Evolutionary conservation across 2,113 vertebrate genomes (phyloP).

Genomic region (Electrona antarctica): DNA sequence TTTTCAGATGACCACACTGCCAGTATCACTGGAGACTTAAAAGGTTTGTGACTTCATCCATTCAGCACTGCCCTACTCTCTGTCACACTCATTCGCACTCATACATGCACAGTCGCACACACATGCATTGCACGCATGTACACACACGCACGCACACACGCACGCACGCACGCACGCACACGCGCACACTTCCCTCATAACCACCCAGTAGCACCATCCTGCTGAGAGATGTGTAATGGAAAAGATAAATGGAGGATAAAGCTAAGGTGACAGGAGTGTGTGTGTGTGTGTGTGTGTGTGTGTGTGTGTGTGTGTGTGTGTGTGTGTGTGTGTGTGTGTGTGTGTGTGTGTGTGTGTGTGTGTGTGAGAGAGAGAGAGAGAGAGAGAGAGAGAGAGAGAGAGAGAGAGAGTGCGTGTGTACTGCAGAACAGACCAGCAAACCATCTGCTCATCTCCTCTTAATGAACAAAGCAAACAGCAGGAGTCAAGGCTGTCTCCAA

Average conservation of each 20-base stretch:
- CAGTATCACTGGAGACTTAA: slow-evolving; percentile 52
- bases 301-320: slow-evolving; percentile 55
- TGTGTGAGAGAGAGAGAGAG: slow-evolving; percentile 27
- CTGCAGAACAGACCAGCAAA: slow-evolving; percentile 84
- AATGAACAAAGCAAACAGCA: slow-evolving; percentile 94
- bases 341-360: slow-evolving; percentile 49
- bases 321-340: slow-evolving; percentile 67
- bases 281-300: slow-evolving; percentile 57
- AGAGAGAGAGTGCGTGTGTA: slow-evolving; percentile 55
- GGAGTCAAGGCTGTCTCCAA: slow-evolving; percentile 90
- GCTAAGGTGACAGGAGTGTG: slow-evolving; percentile 83
- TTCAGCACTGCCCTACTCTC: slow-evolving; percentile 32
- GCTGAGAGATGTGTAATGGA: slow-evolving; percentile 75
- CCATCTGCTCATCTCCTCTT: slow-evolving; percentile 98
- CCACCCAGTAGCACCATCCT: slow-evolving; percentile 62
- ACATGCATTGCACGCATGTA: slow-evolving; percentile 7
- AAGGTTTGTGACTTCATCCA: slow-evolving; percentile 68
- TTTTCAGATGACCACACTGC: slow-evolving; percentile 69
- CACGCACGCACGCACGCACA: slow-evolving; percentile 46
- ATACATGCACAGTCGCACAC: neutral
- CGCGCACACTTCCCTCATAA: neutral
- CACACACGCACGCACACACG: slow-evolving; percentile 29
- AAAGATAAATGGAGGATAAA: slow-evolving; percentile 80
- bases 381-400: slow-evolving; percentile 71
- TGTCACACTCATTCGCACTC: slow-evolving; percentile 26